Conservation (phyloP, 1,140 invertebrate genomes). For the Trinorchestia longiramus region DNA sequence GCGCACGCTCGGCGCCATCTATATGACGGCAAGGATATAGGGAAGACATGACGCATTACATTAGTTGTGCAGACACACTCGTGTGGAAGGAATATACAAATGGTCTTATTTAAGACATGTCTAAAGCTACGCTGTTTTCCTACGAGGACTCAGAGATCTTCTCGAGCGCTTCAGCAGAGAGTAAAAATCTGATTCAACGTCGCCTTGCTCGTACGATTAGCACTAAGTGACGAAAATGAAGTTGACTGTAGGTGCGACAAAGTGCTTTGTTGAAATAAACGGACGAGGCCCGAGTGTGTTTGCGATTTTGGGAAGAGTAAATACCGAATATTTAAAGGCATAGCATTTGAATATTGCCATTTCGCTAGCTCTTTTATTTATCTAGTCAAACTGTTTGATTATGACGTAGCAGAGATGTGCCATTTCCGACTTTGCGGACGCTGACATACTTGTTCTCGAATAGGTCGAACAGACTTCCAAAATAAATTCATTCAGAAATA, state of each 20-base stretch:
- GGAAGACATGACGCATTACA: constrained; percentile 23
- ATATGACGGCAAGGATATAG: not conserved
- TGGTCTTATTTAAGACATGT: constrained; percentile 39
- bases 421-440: not conserved
- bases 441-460: not conserved
- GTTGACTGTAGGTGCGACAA: not conserved
- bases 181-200: not conserved
- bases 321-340: constrained; percentile 54
- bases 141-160: constrained; percentile 10
- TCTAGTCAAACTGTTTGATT: constrained; percentile 54
- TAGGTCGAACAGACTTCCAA: not conserved
- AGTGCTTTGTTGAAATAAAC: constrained; percentile 15
- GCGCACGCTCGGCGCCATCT: not conserved
- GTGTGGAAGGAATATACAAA: constrained; percentile 48
- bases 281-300: constrained; percentile 50
- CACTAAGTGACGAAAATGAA: constrained; percentile 15
- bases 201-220: not conserved
- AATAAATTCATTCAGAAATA: not conserved
- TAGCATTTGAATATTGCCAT: constrained; percentile 55
- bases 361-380: constrained; percentile 51
- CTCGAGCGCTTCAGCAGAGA: not conserved
- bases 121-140: constrained; percentile 27
- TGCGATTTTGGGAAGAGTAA: constrained; percentile 53
- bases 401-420: constrained; percentile 40
- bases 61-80: constrained; percentile 13